phyloP scores from a whole-genome alignment of 2,888 invertebrate genomes.

The Drosophila macrothrix region DNA sequence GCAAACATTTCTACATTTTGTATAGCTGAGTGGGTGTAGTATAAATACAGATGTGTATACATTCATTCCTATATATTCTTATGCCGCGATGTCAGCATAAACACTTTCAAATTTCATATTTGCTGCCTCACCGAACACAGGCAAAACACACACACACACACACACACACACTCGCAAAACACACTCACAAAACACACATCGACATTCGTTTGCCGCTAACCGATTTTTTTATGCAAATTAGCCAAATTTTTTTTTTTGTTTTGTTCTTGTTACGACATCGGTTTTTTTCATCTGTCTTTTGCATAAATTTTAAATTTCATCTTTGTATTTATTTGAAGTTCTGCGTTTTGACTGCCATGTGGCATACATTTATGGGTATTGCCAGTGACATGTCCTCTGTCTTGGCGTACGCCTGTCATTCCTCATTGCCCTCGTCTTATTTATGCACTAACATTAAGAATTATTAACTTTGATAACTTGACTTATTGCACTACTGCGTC shows the following conservation, averaged over 20 bases:
- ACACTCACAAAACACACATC: conserved; percentile 3
- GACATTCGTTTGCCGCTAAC: conserved; percentile 51
- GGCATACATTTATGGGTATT: conserved; percentile 64
- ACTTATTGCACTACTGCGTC: conserved; percentile 70
- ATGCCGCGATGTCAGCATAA: conserved; percentile 77
- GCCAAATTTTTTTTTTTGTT: conserved; percentile 43
- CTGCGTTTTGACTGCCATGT: conserved; percentile 37
- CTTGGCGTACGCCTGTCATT: conserved; percentile 21
- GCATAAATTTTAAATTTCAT: conserved; percentile 75
- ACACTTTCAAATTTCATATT: conserved; percentile 75
- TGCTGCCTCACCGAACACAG: conserved; percentile 63
- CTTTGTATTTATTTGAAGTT: conserved; percentile 65
- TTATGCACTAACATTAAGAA: conserved; percentile 81
- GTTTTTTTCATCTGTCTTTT: conserved; percentile 50
- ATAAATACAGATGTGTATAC: conserved; percentile 25
- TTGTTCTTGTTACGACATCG: conserved; percentile 25
- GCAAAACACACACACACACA: conserved; percentile 8
- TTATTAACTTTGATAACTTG: conserved; percentile 80
- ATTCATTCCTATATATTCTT: conserved; percentile 30
- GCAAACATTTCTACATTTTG: conserved; percentile 53
- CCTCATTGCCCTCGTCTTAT: conserved; percentile 62
- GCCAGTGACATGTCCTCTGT: conserved; percentile 59
- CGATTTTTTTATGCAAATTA: conserved; percentile 80
- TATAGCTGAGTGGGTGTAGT: neutral
- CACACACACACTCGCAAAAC: neutral